phyloP scores from a whole-genome alignment of 2,888 invertebrate species.

The Hyles lineata region DNA sequence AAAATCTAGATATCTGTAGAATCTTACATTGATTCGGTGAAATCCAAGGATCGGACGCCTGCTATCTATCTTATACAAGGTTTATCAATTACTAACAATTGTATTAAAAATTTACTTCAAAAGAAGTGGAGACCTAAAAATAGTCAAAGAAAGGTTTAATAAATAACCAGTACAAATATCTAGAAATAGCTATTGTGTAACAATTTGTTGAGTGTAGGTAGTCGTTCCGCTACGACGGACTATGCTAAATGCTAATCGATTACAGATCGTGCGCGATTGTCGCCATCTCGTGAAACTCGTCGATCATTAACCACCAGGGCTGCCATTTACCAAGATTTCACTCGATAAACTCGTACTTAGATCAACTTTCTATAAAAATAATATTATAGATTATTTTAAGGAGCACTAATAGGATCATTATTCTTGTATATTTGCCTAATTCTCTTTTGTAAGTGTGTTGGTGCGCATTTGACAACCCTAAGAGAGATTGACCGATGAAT shows the following conservation, averaged over 20 bases:
- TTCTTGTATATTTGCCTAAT: not conserved
- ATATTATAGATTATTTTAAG: not conserved
- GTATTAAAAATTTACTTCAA: too few species aligned
- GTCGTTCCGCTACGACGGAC: not conserved
- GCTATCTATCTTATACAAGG: too few species aligned
- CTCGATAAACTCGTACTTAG: not conserved
- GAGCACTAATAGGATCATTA: not conserved
- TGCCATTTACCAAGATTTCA: not conserved
- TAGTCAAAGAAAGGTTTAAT: not conserved
- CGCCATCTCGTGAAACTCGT: slow-evolving; percentile 16
- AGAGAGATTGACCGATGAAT: not conserved
- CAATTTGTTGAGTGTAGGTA: not conserved
- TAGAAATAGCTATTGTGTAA: slow-evolving; percentile 1
- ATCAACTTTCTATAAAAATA: too few species aligned
- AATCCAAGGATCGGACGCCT: too few species aligned
- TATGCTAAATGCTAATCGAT: slow-evolving; percentile 27
- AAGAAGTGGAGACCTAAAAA: not conserved
- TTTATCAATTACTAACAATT: too few species aligned
- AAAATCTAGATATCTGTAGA: too few species aligned
- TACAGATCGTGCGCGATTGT: slow-evolving; percentile 26
- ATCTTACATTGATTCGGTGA: too few species aligned
- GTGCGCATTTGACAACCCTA: not conserved
- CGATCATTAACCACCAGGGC: slow-evolving; percentile 11
- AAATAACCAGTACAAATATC: not conserved
- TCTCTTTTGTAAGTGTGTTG: not conserved